phyloP scores from a whole-genome alignment of 2,888 invertebrate species.

The Limenitis camilla region DNA sequence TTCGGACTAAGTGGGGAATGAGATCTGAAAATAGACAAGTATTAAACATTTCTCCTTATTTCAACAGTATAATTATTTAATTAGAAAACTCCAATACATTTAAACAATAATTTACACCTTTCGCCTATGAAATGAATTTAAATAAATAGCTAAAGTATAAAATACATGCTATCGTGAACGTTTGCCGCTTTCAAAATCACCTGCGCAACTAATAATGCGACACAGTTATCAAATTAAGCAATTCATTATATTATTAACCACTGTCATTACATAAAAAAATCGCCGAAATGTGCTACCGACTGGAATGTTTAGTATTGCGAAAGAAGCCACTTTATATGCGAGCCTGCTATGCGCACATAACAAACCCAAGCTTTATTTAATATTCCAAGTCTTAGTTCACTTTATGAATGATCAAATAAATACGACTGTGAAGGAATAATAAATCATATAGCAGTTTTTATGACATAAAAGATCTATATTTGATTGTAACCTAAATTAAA shows the following conservation, averaged over 20 bases:
- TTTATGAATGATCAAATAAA: conserved; percentile 30
- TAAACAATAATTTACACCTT: too few species aligned
- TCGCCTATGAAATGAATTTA: too few species aligned
- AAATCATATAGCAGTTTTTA: conserved; percentile 12
- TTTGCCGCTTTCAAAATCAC: conserved; percentile 20
- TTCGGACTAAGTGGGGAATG: conserved; percentile 79
- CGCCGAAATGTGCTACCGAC: conserved; percentile 34
- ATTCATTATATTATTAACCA: conserved; percentile 24
- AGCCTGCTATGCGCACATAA: conserved; percentile 40
- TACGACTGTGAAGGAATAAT: conserved; percentile 7
- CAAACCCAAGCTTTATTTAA: conserved; percentile 44
- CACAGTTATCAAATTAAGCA: conserved; percentile 24
- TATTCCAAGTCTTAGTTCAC: conserved; percentile 52
- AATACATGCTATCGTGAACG: conserved; percentile 3
- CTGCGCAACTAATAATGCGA: conserved; percentile 4
- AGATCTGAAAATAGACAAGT: conserved; percentile 55
- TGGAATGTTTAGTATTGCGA: conserved; percentile 44
- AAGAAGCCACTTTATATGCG: conserved; percentile 51
- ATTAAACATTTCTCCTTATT: background rate
- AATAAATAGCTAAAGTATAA: background rate
- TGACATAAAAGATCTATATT: background rate
- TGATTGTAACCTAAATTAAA: too few species aligned
- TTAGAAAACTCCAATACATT: too few species aligned
- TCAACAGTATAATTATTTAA: background rate
- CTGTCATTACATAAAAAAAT: conserved; percentile 28